Base-by-base conservation (phyloP, 35 echinoderm and acorn worm species). In the Acanthaster planci region DNA sequence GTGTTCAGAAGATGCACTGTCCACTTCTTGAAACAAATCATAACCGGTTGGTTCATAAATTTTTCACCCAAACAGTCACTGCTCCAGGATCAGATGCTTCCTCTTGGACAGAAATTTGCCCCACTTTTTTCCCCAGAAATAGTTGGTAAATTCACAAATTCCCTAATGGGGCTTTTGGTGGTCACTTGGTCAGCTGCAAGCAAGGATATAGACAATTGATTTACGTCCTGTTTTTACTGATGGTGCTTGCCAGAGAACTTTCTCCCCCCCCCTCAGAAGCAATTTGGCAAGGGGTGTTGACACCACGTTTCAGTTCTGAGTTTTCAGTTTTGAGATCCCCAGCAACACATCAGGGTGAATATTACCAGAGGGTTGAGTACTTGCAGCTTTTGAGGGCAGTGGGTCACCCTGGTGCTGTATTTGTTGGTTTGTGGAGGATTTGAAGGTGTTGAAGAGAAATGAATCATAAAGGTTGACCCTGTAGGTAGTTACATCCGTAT, bases 151-250 rank as follows among this genome's bases (percentile, higher is more conserved):
- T 72, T 72, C 64, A 21, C 34, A 12, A 29, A 72, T 72, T 72
- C 64, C 64, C 64, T 29, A 31, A 26, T 35, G 64, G 64, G 23
- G 42, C 2, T 9, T 14, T 2, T n/a, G 14, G 19, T 72, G 64
- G 64, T 72, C 64, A 72, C 64, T 72, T 72, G 64, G 64, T 72
- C 64, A 72, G 64, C 64, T 72, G 64, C 64, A 35, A 34, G 9
- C 10, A 2, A 72, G 64, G 64, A 72, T 72, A 72, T 26, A 72
- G 64, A 36, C 64, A 72, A 72, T 72, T 72, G 64, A 72, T 72
- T 72, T 72, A 72, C 34, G 64, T 34, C 26, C 26, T 72, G 64
- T 72, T 72, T 72, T 72, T 29, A 72, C 64, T 34, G 64, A 34
- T 34, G 14, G 2, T 72, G 64, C 34, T 72, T 10, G 14, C 26